Base-by-base conservation (phyloP, 2,888 invertebrate genomes). In the Nymphalis polychloros region DNA sequence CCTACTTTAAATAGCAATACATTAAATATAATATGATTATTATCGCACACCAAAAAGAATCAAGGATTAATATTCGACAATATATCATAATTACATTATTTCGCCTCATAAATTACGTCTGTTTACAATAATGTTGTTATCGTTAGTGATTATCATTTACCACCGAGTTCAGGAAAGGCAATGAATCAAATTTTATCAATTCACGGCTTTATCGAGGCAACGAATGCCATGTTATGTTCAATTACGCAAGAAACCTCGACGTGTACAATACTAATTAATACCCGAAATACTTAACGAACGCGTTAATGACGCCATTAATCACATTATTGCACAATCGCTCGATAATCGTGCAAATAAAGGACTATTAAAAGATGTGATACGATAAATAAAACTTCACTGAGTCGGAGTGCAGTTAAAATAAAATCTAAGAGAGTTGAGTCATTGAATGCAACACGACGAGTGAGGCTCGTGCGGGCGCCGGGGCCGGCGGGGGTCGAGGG, bases 301-400 rank as follows among this genome's bases (percentile, higher is more conserved):
- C 59, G 23, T 69, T 72, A 63, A 71, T 48, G 59, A 73, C 73
- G 67, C 67, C 69, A 79, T 81, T 78, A 80, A 79, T 82, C 77
- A 80, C 78, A 74, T 75, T 74, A 76, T 41, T 35, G 41, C 73
- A 78, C 81, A 82, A 81, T 84, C 80, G 80, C 77, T 80, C 81
- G 79, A 80, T 81, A 84, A 82, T 80, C 74, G 78, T 80, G 76
- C 77, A 78, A 76, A 80, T 81, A 78, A 77, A 74, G 55, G 60
- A 75, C 78, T 76, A 79, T 79, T 79, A 81, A 79, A 79, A 80
- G 75, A 75, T 59, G 57, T 20, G 48, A 59, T 35, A 59, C 65
- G 47, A 71, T 20, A 52, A 71, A 61, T 53, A 68, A 69, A 62
- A 67, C 66, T 61, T 35, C 49, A 60, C 41, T 19, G 52, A 57